phyloP scores from a whole-genome alignment of 2,113 vertebrate genomes.

The Solea solea region DNA sequence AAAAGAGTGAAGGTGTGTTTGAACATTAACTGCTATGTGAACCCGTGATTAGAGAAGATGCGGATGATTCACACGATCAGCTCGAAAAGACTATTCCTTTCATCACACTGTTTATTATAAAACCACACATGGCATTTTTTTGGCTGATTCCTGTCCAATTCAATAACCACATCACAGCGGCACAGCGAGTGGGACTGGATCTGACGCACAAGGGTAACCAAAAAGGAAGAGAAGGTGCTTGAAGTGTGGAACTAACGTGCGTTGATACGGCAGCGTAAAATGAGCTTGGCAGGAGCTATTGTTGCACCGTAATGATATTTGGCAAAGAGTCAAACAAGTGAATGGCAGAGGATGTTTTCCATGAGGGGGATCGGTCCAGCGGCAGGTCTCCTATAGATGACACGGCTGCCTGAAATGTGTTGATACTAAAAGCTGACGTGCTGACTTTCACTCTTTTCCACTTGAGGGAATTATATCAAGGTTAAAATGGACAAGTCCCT shows the following conservation, averaged over 20 bases:
- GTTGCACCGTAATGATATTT: conserved; percentile 16
- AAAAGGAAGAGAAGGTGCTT: neutral
- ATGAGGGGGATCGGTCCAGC: conserved; percentile 4
- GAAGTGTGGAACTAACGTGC: conserved; percentile 19
- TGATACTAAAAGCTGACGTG: conserved; percentile 5
- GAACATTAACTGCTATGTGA: too few relatives aligned
- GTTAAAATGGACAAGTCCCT: conserved; percentile 32
- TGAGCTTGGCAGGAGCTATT: conserved; percentile 6
- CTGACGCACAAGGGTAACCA: too few relatives aligned
- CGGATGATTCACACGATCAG: too few relatives aligned
- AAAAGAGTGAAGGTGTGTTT: too few relatives aligned
- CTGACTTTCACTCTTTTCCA: conserved; percentile 19
- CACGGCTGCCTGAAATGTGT: neutral
- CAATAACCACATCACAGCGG: too few relatives aligned
- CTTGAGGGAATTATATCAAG: conserved; percentile 41
- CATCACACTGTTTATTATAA: too few relatives aligned
- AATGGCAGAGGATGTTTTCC: conserved; percentile 21
- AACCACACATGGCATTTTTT: too few relatives aligned
- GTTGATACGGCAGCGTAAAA: conserved; percentile 20
- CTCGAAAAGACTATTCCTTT: too few relatives aligned
- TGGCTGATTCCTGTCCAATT: too few relatives aligned
- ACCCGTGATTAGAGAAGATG: too few relatives aligned
- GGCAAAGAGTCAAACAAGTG: conserved; percentile 40
- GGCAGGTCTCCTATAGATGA: conserved; percentile 28
- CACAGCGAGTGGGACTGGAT: too few relatives aligned